Percentiles rank a stretch among this genome's conserved stretches.
These are phyloP conservation scores for Calvadosia cruxmelitensis DNA, from an alignment of 30 jellyfish, hydroid and myxozoan genomes.

Conservation along the genomic window DNA sequence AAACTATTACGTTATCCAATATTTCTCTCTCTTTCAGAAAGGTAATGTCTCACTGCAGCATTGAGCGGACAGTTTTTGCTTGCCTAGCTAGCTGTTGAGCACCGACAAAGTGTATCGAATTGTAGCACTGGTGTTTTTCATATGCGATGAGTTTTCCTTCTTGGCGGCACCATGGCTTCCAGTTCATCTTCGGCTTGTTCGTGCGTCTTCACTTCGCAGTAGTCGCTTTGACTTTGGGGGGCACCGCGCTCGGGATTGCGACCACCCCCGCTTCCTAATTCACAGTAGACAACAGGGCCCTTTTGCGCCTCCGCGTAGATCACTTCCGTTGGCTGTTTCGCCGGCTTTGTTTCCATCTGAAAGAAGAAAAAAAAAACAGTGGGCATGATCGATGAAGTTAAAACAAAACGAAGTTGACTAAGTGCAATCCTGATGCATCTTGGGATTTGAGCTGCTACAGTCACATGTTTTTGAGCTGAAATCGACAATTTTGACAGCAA, in stretches of 20 bases:
- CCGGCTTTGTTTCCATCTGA: not conserved
- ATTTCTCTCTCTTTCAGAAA: too few relatives aligned
- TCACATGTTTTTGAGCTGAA: too few relatives aligned
- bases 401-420: not conserved
- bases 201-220: not conserved
- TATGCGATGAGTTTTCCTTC: too few relatives aligned
- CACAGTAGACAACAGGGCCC: not conserved
- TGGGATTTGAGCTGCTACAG: too few relatives aligned
- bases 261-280: not conserved
- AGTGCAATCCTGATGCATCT: slow-evolving; percentile 1
- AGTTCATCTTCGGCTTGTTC: not conserved
- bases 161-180: not conserved
- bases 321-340: not conserved
- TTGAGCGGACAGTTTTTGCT: too few relatives aligned
- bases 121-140: too few relatives aligned
- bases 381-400: not conserved
- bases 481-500: too few relatives aligned
- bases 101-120: too few relatives aligned
- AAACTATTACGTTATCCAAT: too few relatives aligned
- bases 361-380: too few relatives aligned
- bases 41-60: too few relatives aligned
- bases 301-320: not conserved
- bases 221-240: not conserved
- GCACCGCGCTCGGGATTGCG: not conserved
- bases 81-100: too few relatives aligned